Conservation (phyloP, 2,797 vertebrate species). For the Microctenopoma lineatum region DNA sequence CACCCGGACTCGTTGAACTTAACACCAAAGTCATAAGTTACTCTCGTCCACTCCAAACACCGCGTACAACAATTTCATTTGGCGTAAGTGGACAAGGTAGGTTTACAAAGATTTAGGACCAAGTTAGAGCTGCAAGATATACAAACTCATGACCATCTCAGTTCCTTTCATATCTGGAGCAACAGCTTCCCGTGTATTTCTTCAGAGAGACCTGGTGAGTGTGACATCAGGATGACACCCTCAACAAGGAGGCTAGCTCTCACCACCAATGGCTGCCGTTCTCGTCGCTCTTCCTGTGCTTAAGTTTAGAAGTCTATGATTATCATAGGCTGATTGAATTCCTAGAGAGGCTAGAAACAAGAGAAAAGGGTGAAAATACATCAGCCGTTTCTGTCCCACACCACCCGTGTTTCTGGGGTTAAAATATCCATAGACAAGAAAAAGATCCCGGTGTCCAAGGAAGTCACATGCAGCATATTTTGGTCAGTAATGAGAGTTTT, state of each 20-base stretch:
- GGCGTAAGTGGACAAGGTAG: conserved; percentile 13
- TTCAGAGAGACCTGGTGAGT: conserved; percentile 29
- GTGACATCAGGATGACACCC: conserved; percentile 42
- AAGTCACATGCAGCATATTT: conserved; percentile 48
- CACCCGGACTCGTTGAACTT: conserved; percentile 25
- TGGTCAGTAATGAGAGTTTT: conserved; percentile 58
- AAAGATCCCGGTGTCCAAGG: conserved; percentile 32
- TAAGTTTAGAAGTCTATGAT: conserved; percentile 75
- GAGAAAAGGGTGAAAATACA: conserved; percentile 33
- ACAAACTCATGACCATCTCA: conserved; percentile 32
- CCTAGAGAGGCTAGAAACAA: conserved; percentile 63
- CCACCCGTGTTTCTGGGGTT: conserved; percentile 29
- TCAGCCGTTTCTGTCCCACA: conserved; percentile 29
- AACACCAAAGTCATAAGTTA: conserved; percentile 24
- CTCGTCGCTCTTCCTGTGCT: conserved; percentile 70
- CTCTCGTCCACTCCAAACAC: conserved; percentile 6
- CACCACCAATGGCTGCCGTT: conserved; percentile 66
- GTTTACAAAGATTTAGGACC: conserved; percentile 24
- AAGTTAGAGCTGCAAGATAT: conserved; percentile 23
- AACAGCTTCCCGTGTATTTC: conserved; percentile 41
- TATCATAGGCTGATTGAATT: conserved; percentile 83
- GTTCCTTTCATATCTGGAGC: conserved; percentile 31
- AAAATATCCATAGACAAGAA: conserved; percentile 46
- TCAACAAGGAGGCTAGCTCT: conserved; percentile 50
- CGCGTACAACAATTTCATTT: conserved; percentile 18